Evolutionary conservation across 1,140 invertebrate species (phyloP), one percentile per base, ranked within the genome.

Genomic region (Cyrtorhinus lividipennis): DNA sequence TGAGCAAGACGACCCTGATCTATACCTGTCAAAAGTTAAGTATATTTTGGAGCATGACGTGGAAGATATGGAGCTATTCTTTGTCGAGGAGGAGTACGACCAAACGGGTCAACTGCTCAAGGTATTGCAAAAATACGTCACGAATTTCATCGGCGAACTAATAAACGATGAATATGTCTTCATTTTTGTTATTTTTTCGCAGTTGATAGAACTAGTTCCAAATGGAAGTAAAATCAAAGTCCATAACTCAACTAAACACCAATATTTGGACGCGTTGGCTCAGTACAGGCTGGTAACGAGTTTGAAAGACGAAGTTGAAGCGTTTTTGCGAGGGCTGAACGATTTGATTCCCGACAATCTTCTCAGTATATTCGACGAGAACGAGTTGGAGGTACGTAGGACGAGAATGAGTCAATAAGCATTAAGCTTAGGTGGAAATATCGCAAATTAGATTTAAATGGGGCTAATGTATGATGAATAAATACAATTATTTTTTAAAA

Each of bases 361-460:
- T 66, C 78, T 95, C 59, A 90, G 88, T 71, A 94, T 94, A 72
- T 95, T 96, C 76, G 92, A 95, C 76, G 93, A 96, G 76, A 94
- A 94, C 76, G 92, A 96, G 77, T 77, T 95, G 18, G 92, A 96
- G 85, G 90, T 93, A 73, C 73, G 70, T 67, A n/a, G n/a, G n/a
- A n/a, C n/a, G n/a, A n/a, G n/a, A n/a, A n/a, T n/a, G n/a, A n/a
- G 18, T 10, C 59, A n/a, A n/a, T n/a, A n/a, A n/a, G 63, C 13
- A n/a, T n/a, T n/a, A n/a, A n/a, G n/a, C n/a, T n/a, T n/a, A n/a
- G n/a, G n/a, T n/a, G n/a, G n/a, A n/a, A n/a, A n/a, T n/a, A n/a
- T n/a, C n/a, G n/a, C n/a, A n/a, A n/a, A n/a, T n/a, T n/a, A n/a
- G n/a, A n/a, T n/a, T n/a, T n/a, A n/a, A n/a, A n/a, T n/a, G n/a